Base-by-base conservation (phyloP, 2,888 invertebrate genomes). In the Amblyjoppa proteus region DNA sequence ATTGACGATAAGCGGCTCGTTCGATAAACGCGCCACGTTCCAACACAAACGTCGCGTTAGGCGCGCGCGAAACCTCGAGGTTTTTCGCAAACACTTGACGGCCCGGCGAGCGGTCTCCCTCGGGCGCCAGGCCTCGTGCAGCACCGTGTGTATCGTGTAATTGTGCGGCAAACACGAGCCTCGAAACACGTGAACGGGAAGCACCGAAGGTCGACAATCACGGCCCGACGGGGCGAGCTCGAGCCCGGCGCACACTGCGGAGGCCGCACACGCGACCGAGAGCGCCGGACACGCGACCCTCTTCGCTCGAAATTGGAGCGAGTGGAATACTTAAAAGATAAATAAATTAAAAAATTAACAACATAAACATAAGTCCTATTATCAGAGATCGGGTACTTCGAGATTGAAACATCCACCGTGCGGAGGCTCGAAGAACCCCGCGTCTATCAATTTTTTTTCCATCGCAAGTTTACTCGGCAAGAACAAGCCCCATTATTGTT, bases 241-340 rank as follows among this genome's bases (percentile, higher is more conserved):
- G 64, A 61, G 38, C 38, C 9, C 13, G 11, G 49, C 64, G 20
- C 16, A 56, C 20, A 45, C 41, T 9, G 38, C 3, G 25, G 20
- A 31, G 25, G 34, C 41, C 34, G 56, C 38, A 68, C 87, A 88
- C 87, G 87, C 87, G 85, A 88, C 82, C 83, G 53, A 28, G 20
- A 71, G 64, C 79, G 28, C 45, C 61, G 78, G 85, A 74, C 88
- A 88, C 88, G 88, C 87, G 88, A 88, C 87, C 75, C 83, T 70
- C 75, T 73, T 81, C 70, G 66, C 64, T 41, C 75, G 61, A 38
- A 51, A 83, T 70, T 71, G 70, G 70, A 66, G 61, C 31, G 41
- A 53, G n/a, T 7, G 61, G 61, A 73, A 73, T 81, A 41, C 51
- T 28, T 25, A 28, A 58, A 58, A 25, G 3, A 45, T 45, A 13